A percentile compares a stretch with the other conserved stretches of the same genome.
Evolutionary conservation across 2,797 vertebrate genomes (phyloP).

Genomic region (Takifugu ocellatus): DNA sequence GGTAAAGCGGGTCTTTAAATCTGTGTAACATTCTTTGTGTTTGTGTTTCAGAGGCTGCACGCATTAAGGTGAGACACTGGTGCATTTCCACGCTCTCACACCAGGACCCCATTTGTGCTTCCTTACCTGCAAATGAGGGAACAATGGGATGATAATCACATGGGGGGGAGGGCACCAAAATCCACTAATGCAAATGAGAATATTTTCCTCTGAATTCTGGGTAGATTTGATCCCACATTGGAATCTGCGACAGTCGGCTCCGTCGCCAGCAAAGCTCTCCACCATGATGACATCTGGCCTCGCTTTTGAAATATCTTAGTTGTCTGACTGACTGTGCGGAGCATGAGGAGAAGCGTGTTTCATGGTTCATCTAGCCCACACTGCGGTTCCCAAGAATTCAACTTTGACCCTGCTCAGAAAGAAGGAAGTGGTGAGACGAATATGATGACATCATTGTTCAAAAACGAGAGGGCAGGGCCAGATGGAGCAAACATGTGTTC

Average conservation of each 20-base stretch:
- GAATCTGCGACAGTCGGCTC: neutral
- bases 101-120: neutral
- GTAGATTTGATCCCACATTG: neutral
- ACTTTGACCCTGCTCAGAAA: conserved; percentile 23
- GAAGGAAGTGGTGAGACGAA: conserved; percentile 27
- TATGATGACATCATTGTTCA: conserved; percentile 62
- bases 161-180: neutral
- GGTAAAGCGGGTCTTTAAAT: no score
- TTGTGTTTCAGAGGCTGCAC: no score
- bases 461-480: conserved; percentile 47
- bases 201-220: neutral
- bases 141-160: neutral
- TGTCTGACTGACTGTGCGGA: neutral
- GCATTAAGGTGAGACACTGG: no score
- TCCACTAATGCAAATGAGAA: neutral
- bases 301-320: neutral
- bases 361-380: conserved; percentile 5
- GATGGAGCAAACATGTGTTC: conserved; percentile 53
- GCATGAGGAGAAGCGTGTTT: conserved; percentile 9
- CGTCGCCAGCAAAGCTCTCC: conserved; percentile 1
- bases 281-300: neutral
- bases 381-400: conserved; percentile 5
- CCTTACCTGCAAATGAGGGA: neutral
- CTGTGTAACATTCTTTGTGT: no score
- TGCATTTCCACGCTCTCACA: no score